Evolutionary conservation across 2,888 invertebrate genomes (phyloP), one percentile per base, ranked within the genome.

Genomic region (Thymelicus acteon): DNA sequence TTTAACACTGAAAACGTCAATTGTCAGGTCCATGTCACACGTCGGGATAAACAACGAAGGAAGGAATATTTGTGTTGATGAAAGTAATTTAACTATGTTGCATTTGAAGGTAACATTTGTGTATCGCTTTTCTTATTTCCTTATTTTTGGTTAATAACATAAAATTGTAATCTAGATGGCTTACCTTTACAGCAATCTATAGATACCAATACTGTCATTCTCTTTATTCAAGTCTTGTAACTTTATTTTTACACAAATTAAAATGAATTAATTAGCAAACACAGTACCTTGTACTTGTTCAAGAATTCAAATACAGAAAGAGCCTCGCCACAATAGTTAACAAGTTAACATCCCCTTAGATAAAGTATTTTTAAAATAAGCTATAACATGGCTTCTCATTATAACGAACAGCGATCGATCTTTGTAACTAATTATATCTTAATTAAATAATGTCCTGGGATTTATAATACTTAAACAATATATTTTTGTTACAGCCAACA

Each of bases 401-500:
- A 63, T 49, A 63, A 37, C 12, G 63, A 49, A 49, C 37, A 63
- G 12, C 63, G 49, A 63, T 63, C 15, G 37, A 12, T 12, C 37
- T 39, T n/a, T 63, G 49, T 63, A 37, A 37, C 57, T 57, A 31
- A 13, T 57, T 57, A 13, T 12, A 15, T 15, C 8, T 37, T 49
- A 63, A 63, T 39, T 62, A 31, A 37, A 39, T 49, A 12, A 49
- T 47, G 15, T 65, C n/a, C 31, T 57, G 52, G 19, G 57, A 54
- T 8, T 52, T n/a, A 31, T 49, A 61, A 61, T 24, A 13, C 13
- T 3, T 7, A 8, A 37, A 37, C 0, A 60, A 60, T 15, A 12
- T 6, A 24, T 62, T 52, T 39, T 31, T 39, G 1, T 68, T 68
- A 15, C 57, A 87, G 86, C 73, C 79, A 71, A 70, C 71, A 24